phyloP scores from a whole-genome alignment of 1,140 invertebrate genomes.

The Melitaea cinxia region DNA sequence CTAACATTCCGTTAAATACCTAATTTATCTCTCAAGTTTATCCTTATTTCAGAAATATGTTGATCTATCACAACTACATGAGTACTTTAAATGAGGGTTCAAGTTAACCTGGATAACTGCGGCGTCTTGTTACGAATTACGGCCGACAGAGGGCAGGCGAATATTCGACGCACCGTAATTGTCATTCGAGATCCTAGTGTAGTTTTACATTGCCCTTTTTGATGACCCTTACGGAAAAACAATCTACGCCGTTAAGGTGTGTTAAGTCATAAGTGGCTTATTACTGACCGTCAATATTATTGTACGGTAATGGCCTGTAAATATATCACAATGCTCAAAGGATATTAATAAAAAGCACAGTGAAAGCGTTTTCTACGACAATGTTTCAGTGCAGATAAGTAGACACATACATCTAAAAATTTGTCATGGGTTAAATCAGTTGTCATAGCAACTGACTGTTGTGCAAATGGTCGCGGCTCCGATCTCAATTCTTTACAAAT shows the following conservation, averaged over 20 bases:
- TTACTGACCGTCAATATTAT: too few relatives aligned
- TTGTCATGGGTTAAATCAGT: too few relatives aligned
- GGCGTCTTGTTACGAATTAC: conserved; percentile 69
- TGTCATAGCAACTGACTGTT: too few relatives aligned
- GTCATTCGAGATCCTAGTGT: conserved; percentile 65
- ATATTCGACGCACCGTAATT: conserved; percentile 76
- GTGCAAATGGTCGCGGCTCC: too few relatives aligned
- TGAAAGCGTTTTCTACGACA: too few relatives aligned
- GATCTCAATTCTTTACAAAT: too few relatives aligned
- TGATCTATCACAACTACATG: conserved; percentile 27
- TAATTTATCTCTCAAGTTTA: conserved; percentile 55
- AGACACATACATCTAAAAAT: too few relatives aligned
- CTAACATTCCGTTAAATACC: conserved; percentile 58
- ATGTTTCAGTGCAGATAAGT: too few relatives aligned
- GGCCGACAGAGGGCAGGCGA: conserved; percentile 71
- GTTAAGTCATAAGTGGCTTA: conserved; percentile 3
- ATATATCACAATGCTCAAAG: too few relatives aligned
- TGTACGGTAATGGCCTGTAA: too few relatives aligned
- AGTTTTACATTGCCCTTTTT: conserved; percentile 51
- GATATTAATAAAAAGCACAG: too few relatives aligned
- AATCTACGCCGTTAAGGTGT: neutral
- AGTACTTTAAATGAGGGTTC: conserved; percentile 11
- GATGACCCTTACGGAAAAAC: conserved; percentile 49
- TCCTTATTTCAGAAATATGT: conserved; percentile 34
- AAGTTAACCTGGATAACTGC: conserved; percentile 27